These are phyloP conservation scores for Oreamnos americanus DNA, from an alignment of 2,113 vertebrate genomes.

Conservation along the genomic window DNA sequence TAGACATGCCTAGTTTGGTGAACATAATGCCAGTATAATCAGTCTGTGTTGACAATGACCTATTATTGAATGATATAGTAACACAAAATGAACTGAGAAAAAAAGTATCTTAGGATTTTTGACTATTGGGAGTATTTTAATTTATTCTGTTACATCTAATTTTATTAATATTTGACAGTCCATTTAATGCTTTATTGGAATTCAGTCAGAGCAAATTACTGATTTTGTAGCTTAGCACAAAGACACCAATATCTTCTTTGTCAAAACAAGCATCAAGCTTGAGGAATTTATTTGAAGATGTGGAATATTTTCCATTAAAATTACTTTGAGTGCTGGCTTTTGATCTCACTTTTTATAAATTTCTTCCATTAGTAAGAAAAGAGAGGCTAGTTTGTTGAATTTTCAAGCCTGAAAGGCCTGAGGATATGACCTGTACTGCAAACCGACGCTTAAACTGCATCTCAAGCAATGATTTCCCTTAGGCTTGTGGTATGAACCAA, in stretches of 20 bases:
- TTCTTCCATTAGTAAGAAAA: not conserved
- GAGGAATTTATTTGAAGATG: not conserved
- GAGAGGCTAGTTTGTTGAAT: not conserved
- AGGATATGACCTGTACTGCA: not conserved
- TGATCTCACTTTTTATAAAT: not conserved
- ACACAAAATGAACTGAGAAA: not conserved
- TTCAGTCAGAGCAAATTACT: not conserved
- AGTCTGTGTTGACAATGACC: not conserved
- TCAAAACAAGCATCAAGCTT: not conserved
- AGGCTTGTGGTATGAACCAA: not conserved
- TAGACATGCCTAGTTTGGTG: not conserved
- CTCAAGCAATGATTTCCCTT: not conserved
- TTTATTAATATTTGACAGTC: not conserved
- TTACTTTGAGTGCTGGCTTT: not conserved
- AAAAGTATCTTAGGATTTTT: not conserved
- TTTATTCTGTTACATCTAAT: not conserved
- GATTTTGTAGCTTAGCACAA: not conserved
- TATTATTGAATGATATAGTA: not conserved
- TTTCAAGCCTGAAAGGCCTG: not conserved
- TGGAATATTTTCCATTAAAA: not conserved
- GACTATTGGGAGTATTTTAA: not conserved
- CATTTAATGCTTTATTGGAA: not conserved
- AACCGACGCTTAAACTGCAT: not conserved
- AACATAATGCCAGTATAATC: not conserved
- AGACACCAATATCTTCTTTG: not conserved